Base-by-base conservation (phyloP, 2,797 vertebrate genomes). In the Halcyon leucocephala region DNA sequence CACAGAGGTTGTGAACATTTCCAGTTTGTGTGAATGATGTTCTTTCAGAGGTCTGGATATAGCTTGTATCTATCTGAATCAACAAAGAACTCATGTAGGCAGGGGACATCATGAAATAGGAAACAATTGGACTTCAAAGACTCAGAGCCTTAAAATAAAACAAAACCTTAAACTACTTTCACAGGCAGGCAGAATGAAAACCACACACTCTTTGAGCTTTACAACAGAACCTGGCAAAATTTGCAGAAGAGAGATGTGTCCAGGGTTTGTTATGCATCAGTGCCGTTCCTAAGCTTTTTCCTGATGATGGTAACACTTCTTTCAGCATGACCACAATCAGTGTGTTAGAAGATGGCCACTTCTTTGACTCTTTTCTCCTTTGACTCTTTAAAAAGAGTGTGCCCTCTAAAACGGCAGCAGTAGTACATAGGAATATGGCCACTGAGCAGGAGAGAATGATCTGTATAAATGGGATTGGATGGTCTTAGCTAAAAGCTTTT, bases 91-190 rank as follows among this genome's bases (percentile, higher is more conserved):
- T 88, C 49, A 5, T 41, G 61, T 39, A 52, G 85, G 66, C 51
- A 88, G 51, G 35, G 22, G 31, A 90, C 55, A 69, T 91, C 18
- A 44, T 46, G 25, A 51, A 79, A 58, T 81, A 83, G 42, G 70
- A 84, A 91, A 79, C 71, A 88, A 60, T 83, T 86, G 72, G 58
- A 58, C 70, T 82, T 95, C 67, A 60, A 91, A 95, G 87, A 54
- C 18, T 82, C 16, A 57, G 55, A 72, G 28, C 13, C 70, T 91
- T 81, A 73, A 87, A 91, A 54, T 51, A 58, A 93, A 82, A 86
- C n/a, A 67, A 81, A 76, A 44, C 42, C 37, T 83, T 86, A 74
- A 94, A 95, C 33, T 83, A 35, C 69, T 86, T 92, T 93, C 26
- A 62, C 66, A 64, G 62, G 33, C 65, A 78, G 39, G 51, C 77